Percentiles rank a stretch among this genome's conserved stretches.
Conservation (phyloP, 2,113 vertebrate genomes). For the Callopanchax toddi region DNA sequence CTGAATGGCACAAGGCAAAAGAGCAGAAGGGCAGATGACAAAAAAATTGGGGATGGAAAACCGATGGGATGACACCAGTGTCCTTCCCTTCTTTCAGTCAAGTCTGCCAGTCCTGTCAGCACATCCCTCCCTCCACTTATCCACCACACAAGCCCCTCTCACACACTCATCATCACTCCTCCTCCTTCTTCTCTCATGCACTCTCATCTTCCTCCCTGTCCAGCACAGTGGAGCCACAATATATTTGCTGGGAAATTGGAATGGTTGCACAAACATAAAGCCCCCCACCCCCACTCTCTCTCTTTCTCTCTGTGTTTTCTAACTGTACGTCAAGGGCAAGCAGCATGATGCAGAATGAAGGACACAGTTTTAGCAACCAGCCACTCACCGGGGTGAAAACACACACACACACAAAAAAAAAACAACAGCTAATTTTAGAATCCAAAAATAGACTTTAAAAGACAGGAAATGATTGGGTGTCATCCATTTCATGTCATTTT, state of each 20-base stretch:
- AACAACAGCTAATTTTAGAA: background rate
- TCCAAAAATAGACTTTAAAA: constrained; percentile 27
- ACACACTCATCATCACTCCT: constrained; percentile 16
- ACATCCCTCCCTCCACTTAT: constrained; percentile 41
- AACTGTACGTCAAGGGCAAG: constrained; percentile 41
- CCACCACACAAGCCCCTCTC: constrained; percentile 10
- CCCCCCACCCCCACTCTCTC: background rate
- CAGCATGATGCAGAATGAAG: constrained; percentile 33
- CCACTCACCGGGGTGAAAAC: constrained; percentile 6
- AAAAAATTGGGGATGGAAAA: constrained; percentile 4
- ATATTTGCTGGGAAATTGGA: constrained; percentile 24
- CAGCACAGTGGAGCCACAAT: constrained; percentile 24
- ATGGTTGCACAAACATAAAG: constrained; percentile 18
- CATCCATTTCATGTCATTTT: too few species aligned
- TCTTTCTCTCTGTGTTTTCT: background rate
- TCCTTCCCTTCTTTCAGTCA: constrained; percentile 50
- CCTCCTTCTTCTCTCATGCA: background rate
- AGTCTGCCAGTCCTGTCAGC: constrained; percentile 61
- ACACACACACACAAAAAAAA: background rate
- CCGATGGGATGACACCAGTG: constrained; percentile 56
- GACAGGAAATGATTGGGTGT: too few species aligned
- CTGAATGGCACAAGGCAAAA: constrained; percentile 20
- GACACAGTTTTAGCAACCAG: constrained; percentile 23
- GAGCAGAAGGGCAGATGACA: constrained; percentile 21
- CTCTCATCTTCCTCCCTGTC: constrained; percentile 7